Conservation (phyloP, 2,888 invertebrate genomes). For the Campoletis raptor region DNA sequence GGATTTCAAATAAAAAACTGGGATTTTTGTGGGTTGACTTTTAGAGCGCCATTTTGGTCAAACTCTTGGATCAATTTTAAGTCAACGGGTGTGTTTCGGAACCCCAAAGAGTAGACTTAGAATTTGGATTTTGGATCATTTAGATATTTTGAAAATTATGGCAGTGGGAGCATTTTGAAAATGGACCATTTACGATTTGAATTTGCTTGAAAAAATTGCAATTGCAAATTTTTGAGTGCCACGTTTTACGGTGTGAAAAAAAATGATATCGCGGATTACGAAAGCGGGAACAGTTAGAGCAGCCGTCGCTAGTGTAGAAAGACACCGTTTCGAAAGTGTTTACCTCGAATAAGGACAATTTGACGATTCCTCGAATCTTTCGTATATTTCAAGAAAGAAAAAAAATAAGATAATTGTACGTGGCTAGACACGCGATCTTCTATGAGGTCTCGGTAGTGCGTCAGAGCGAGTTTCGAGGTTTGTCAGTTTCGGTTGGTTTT, state of each 20-base stretch:
- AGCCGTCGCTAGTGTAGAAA: constrained; percentile 17
- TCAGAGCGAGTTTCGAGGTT: constrained; percentile 36
- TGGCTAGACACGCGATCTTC: constrained; percentile 78
- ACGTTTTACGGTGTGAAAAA: not conserved
- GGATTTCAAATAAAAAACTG: not conserved
- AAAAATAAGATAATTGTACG: constrained; percentile 64
- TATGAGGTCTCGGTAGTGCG: constrained; percentile 35
- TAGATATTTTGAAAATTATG: not conserved
- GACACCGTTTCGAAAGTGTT: constrained; percentile 3
- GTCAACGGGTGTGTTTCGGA: not conserved
- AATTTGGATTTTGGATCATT: not conserved
- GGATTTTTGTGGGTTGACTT: not conserved
- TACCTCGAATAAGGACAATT: constrained; percentile 72
- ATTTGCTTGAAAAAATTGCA: no score
- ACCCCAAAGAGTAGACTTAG: not conserved
- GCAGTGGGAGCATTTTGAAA: not conserved
- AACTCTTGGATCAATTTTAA: not conserved
- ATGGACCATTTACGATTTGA: not conserved
- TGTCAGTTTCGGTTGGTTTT: constrained; percentile 52
- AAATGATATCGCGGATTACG: not conserved
- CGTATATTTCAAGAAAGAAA: constrained; percentile 6
- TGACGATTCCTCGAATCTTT: constrained; percentile 79
- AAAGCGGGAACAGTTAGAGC: not conserved
- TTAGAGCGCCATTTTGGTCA: not conserved
- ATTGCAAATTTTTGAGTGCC: not conserved